A percentile compares a stretch with the other conserved stretches of the same genome.
phyloP scores from a whole-genome alignment of 2,888 invertebrate genomes.

The Tetrapedia diversipes region DNA sequence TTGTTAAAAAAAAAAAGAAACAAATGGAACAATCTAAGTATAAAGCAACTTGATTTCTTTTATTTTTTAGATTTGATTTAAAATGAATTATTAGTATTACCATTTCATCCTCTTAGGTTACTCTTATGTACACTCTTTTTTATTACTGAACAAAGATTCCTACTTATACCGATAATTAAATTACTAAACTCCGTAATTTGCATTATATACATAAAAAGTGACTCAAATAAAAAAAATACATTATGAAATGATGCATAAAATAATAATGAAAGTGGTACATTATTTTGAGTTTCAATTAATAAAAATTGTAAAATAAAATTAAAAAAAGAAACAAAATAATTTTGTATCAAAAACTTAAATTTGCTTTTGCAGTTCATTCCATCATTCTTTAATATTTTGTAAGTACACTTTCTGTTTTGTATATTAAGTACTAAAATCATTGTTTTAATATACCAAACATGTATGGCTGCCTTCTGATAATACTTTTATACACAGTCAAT shows the following conservation, averaged over 20 bases:
- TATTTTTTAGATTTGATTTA: constrained; percentile 48
- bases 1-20: constrained; percentile 60
- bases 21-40: constrained; percentile 64
- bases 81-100: constrained; percentile 51
- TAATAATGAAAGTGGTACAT: constrained; percentile 25
- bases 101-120: constrained; percentile 53
- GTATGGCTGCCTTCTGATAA: constrained; percentile 71
- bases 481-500: constrained; percentile 69
- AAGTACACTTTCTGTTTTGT: constrained; percentile 73
- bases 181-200: constrained; percentile 69
- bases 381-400: constrained; percentile 51
- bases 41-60: constrained; percentile 61
- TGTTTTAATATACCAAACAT: constrained; percentile 68
- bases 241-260: constrained; percentile 33
- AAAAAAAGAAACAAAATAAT: constrained; percentile 3
- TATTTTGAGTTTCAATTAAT: constrained; percentile 19
- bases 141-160: constrained; percentile 69
- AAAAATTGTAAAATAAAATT: constrained; percentile 47
- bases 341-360: constrained; percentile 21
- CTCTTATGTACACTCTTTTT: constrained; percentile 71
- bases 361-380: constrained; percentile 36
- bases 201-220: constrained; percentile 73
- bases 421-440: constrained; percentile 74
- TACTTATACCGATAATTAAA: constrained; percentile 65
- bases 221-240: constrained; percentile 39